Evolutionary conservation across 2,797 vertebrate genomes (phyloP), one percentile per base, ranked within the genome.

Genomic region (Orientallactaga sibirica): DNA sequence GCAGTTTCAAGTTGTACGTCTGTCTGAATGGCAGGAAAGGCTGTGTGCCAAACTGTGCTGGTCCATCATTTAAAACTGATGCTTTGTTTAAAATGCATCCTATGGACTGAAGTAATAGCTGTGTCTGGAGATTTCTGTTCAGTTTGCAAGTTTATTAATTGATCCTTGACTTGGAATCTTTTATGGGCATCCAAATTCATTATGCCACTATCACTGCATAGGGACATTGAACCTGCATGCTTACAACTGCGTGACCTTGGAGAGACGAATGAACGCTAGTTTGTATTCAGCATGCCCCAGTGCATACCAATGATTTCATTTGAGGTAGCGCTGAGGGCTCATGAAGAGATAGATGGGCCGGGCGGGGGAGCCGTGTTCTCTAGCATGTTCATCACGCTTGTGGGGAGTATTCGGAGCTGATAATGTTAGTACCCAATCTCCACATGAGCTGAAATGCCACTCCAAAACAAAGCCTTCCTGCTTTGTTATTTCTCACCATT

Each of bases 81-180:
- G 77, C 71, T 66, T 80, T 73, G 5, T 71, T 96, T 95, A 74
- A 90, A 74, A 87, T 43, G 70, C 8, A 86, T 25, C 88, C 71
- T 25, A 18, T 15, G 7, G 87, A 41, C 85, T 20, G 48, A 91
- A 86, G 68, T 75, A 83, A 75, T 89, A 22, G 24, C 22, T 16
- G 0, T 29, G n/a, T 73, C 82, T 79, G 6, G 90, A 94, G 67
- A 89, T 66, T 68, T 64, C 80, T 94, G 10, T 77, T 68, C 12
- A 15, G 6, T 37, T 41, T 80, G 9, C 4, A 27, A 33, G n/a
- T 91, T 75, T 82, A n/a, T 80, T 61, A 29, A 67, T 75, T 77
- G 78, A 82, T 86, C 66, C 43, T 88, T 74, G 64, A 41, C 76
- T 90, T 73, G 91, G 79, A 86, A 41, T 62, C 41, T 82, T 88